phyloP scores from a whole-genome alignment of 2,113 vertebrate species.

The Arvicanthis niloticus region DNA sequence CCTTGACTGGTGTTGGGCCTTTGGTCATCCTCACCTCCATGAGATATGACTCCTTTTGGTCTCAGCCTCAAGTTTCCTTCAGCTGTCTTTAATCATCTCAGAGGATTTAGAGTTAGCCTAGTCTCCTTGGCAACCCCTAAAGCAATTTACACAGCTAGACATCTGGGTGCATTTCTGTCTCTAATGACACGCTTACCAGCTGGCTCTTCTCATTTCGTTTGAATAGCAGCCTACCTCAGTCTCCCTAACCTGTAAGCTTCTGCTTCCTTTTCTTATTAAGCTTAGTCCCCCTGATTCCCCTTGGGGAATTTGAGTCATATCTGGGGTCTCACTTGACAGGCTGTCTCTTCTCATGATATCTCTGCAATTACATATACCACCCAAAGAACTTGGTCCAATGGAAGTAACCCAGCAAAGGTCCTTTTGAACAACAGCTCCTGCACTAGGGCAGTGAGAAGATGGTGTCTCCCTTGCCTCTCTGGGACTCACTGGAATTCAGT shows the following conservation, averaged over 20 bases:
- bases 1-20: not conserved
- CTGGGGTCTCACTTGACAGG: not conserved
- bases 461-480: not conserved
- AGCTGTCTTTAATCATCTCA: not conserved
- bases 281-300: not conserved
- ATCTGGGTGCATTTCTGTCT: no score
- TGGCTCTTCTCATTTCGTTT: not conserved
- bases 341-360: not conserved
- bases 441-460: no score
- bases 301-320: not conserved
- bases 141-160: not conserved
- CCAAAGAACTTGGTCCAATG: not conserved
- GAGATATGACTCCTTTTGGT: not conserved
- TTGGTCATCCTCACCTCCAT: no score
- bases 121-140: not conserved
- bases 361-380: not conserved
- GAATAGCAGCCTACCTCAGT: not conserved
- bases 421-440: not conserved
- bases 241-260: not conserved
- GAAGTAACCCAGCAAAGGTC: not conserved
- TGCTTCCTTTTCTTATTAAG: not conserved
- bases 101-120: not conserved
- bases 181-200: no score
- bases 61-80: not conserved
- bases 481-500: not conserved